phyloP scores from a whole-genome alignment of 2,797 vertebrate genomes.

The Semaprochilodus insignis region DNA sequence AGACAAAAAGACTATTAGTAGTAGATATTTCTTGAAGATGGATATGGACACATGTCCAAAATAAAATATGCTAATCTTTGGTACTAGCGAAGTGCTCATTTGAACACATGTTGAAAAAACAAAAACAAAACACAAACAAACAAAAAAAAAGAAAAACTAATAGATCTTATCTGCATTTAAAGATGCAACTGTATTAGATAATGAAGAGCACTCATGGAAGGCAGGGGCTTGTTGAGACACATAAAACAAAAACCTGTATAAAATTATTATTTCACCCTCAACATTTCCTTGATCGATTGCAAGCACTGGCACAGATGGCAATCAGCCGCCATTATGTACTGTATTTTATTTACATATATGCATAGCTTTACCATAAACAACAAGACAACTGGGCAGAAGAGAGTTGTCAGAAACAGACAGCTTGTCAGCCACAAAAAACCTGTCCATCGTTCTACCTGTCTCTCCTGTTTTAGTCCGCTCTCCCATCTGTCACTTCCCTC shows the following conservation, averaged over 20 bases:
- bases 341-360: conserved; percentile 75
- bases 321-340: conserved; percentile 78
- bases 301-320: conserved; percentile 76
- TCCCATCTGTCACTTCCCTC: conserved; percentile 43
- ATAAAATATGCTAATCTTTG: no score
- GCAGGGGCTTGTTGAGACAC: not conserved
- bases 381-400: conserved; percentile 50
- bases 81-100: no score
- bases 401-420: conserved; percentile 39
- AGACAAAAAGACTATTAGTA: no score
- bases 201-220: not conserved
- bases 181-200: not conserved
- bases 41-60: no score
- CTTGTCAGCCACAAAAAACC: conserved; percentile 9
- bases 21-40: no score
- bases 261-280: conserved; percentile 65
- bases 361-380: conserved; percentile 56
- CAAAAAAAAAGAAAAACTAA: no score
- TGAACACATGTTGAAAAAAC: no score
- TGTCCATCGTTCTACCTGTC: conserved; percentile 24
- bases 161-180: not conserved
- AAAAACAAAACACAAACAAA: no score
- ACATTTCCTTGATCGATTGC: conserved; percentile 77
- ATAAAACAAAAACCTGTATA: conserved; percentile 55
- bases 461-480: conserved; percentile 29